Percentiles rank a stretch among this genome's conserved stretches.
Evolutionary conservation across 1,140 invertebrate genomes (phyloP).

Genomic region (Pseudoatta argentina): DNA sequence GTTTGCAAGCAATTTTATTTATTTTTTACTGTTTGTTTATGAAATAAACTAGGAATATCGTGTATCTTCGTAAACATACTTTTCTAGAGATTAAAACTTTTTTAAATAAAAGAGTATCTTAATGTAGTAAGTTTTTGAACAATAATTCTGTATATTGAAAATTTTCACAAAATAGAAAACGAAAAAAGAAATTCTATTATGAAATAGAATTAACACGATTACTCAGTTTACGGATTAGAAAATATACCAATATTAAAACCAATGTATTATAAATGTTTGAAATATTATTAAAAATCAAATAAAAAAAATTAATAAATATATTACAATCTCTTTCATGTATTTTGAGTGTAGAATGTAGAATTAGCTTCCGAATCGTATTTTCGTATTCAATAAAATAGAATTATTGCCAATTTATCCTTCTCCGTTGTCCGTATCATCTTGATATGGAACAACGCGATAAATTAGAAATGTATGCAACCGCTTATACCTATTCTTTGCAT

Average conservation of each 20-base stretch:
- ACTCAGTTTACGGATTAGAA: neutral
- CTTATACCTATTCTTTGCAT: conserved; percentile 45
- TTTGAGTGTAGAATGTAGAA: neutral
- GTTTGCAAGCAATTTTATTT: conserved; percentile 13
- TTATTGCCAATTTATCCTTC: conserved; percentile 27
- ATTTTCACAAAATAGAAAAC: neutral
- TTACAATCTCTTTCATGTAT: neutral
- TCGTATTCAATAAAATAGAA: neutral
- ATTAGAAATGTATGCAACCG: conserved; percentile 51
- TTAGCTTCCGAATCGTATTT: neutral
- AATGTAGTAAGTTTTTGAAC: neutral
- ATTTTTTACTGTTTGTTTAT: neutral
- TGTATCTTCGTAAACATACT: neutral
- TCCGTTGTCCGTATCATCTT: conserved; percentile 1
- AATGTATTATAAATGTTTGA: neutral
- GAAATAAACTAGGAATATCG: conserved; percentile 7
- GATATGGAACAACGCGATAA: conserved; percentile 32
- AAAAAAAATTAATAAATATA: neutral
- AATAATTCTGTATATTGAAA: neutral
- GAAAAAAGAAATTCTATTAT: neutral
- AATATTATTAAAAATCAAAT: neutral
- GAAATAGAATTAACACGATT: neutral
- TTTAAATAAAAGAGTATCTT: neutral
- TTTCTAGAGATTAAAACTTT: conserved; percentile 15
- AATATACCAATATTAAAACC: neutral